A percentile compares a stretch with the other conserved stretches of the same genome.
These are phyloP conservation scores for Phasianus colchicus DNA, from an alignment of 2,113 vertebrate genomes.

Conservation along the genomic window DNA sequence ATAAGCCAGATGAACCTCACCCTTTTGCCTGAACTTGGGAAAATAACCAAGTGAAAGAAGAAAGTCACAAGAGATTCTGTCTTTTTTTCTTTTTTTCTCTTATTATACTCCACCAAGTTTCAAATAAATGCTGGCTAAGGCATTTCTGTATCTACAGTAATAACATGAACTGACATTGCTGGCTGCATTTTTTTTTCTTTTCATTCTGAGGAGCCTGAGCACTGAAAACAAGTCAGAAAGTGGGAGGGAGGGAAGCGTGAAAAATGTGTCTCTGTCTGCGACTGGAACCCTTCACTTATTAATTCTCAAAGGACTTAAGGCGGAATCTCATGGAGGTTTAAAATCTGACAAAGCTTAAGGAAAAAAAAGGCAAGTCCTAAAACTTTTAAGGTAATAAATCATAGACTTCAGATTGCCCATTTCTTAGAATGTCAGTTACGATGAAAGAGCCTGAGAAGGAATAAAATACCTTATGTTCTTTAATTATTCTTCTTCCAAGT, in stretches of 20 bases:
- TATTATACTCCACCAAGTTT: slow-evolving; percentile 23
- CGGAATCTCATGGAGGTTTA: slow-evolving; percentile 23
- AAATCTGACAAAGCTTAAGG: slow-evolving; percentile 16
- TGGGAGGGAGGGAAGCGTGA: slow-evolving; percentile 10
- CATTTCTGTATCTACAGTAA: slow-evolving; percentile 46
- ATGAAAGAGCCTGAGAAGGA: slow-evolving; percentile 47
- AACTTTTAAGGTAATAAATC: slow-evolving; percentile 56
- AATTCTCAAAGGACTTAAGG: slow-evolving; percentile 48
- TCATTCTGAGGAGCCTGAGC: slow-evolving; percentile 24
- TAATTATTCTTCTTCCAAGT: slow-evolving; percentile 32
- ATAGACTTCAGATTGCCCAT: neutral
- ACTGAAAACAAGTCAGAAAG: slow-evolving; percentile 22
- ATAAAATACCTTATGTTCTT: slow-evolving; percentile 32
- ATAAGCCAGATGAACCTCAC: neutral
- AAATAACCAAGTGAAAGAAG: slow-evolving; percentile 35
- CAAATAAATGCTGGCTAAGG: slow-evolving; percentile 40
- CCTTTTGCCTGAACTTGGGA: slow-evolving; percentile 31
- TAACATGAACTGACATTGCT: slow-evolving; percentile 35
- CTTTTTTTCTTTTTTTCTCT: neutral
- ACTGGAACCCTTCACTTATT: slow-evolving; percentile 38
- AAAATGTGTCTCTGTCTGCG: slow-evolving; percentile 58
- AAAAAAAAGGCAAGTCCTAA: neutral
- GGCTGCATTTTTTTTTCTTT: slow-evolving; percentile 7
- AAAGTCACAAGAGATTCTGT: slow-evolving; percentile 35
- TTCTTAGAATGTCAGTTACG: slow-evolving; percentile 44